Conservation (phyloP, 1,140 invertebrate species). For the Meloidogyne floridensis region DNA sequence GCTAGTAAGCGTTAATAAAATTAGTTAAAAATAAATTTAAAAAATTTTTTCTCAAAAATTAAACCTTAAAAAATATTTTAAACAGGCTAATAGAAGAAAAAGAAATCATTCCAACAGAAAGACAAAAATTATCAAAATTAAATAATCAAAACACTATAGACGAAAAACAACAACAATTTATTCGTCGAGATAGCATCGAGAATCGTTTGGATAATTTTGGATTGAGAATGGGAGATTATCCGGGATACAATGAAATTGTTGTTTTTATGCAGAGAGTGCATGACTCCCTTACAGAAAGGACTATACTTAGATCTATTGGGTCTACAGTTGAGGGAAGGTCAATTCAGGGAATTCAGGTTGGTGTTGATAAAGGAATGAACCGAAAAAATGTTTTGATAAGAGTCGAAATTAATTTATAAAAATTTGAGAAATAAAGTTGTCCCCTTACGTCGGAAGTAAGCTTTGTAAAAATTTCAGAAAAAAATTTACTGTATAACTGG, state of each 20-base stretch:
- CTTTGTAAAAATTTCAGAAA: no score
- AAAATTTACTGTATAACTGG: no score
- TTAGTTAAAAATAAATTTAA: background rate
- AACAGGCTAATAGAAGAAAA: slow-evolving; percentile 42
- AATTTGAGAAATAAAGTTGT: no score
- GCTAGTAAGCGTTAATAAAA: no score
- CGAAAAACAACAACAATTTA: background rate
- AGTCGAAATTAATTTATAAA: no score
- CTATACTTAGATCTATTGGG: slow-evolving; percentile 40
- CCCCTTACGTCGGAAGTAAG: no score
- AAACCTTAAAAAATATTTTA: slow-evolving; percentile 14
- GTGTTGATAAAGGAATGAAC: background rate
- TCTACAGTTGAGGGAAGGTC: slow-evolving; percentile 44
- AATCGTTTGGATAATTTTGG: slow-evolving; percentile 30
- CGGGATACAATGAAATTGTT: slow-evolving; percentile 40
- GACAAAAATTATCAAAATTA: slow-evolving; percentile 20
- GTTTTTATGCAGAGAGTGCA: slow-evolving; percentile 37
- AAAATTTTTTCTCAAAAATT: slow-evolving; percentile 6
- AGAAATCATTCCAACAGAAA: slow-evolving; percentile 14
- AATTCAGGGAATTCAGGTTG: slow-evolving; percentile 53
- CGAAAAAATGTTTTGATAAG: background rate
- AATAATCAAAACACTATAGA: background rate
- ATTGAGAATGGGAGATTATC: slow-evolving; percentile 37
- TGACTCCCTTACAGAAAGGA: slow-evolving; percentile 14
- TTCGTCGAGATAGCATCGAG: slow-evolving; percentile 16